Conservation (phyloP, 2,888 invertebrate species). For the Perdita meconis region DNA sequence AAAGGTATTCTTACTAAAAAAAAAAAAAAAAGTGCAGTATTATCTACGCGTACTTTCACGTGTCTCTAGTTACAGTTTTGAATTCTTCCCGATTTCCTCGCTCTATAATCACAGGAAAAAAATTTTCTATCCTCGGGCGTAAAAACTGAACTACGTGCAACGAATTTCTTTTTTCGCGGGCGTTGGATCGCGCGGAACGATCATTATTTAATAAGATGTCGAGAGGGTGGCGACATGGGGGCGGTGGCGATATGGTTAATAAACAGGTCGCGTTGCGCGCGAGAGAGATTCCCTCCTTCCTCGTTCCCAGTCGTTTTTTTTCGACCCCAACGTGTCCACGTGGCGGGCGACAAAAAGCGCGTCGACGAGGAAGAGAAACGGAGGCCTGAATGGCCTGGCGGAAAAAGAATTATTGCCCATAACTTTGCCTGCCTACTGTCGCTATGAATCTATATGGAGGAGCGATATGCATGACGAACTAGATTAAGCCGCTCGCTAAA, state of each 20-base stretch:
- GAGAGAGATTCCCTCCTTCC: not conserved
- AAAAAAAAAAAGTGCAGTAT: no score
- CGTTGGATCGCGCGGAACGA: conserved; percentile 2
- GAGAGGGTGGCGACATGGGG: not conserved
- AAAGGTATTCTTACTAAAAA: no score
- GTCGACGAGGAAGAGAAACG: conserved; percentile 28
- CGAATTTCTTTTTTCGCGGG: not conserved
- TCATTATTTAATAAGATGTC: conserved; percentile 40
- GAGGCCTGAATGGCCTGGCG: conserved; percentile 35
- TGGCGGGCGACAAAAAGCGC: conserved; percentile 36
- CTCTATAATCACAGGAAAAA: not conserved
- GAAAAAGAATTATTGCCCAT: conserved; percentile 54
- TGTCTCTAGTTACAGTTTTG: no score
- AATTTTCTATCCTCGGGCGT: no score
- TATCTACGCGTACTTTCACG: no score
- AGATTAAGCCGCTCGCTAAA: conserved; percentile 48
- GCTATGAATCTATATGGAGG: conserved; percentile 28
- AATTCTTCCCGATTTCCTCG: no score
- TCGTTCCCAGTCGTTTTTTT: not conserved
- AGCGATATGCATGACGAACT: conserved; percentile 50
- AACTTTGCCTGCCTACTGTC: conserved; percentile 28
- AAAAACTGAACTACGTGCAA: conserved; percentile 7
- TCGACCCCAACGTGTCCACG: conserved; percentile 18
- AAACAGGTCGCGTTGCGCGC: conserved; percentile 30
- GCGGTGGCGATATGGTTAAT: conserved; percentile 38